phyloP scores from a whole-genome alignment of 1,140 invertebrate genomes.

The Microplitis mediator region DNA sequence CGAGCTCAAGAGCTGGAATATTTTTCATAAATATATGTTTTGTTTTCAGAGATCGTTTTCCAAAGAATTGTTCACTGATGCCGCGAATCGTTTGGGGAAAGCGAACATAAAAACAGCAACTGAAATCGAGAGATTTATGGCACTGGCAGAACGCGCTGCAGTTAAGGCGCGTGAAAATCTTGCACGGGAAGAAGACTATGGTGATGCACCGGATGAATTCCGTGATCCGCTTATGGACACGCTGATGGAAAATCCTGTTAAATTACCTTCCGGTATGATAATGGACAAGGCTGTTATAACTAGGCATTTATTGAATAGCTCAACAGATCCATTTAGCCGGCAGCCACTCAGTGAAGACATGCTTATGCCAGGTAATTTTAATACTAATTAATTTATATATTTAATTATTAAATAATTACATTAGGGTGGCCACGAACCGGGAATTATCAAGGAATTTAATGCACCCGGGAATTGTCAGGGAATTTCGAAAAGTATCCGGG shows the following conservation, averaged over 20 bases:
- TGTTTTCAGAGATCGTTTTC: constrained; percentile 85
- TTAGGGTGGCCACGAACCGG: background rate
- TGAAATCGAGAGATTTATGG: constrained; percentile 84
- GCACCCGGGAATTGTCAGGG: no score
- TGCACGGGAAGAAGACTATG: constrained; percentile 87
- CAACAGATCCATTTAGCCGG: constrained; percentile 96
- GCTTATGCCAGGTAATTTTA: constrained; percentile 73
- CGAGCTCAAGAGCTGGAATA: no score
- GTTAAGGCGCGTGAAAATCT: constrained; percentile 83
- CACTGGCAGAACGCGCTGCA: constrained; percentile 80
- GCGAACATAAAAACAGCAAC: constrained; percentile 81
- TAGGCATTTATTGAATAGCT: constrained; percentile 92
- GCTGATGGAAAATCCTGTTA: constrained; percentile 94
- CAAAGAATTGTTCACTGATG: constrained; percentile 90
- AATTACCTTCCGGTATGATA: constrained; percentile 90
- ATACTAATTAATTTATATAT: constrained; percentile 1
- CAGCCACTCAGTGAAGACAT: constrained; percentile 90
- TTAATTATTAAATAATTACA: background rate
- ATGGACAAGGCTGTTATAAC: constrained; percentile 96
- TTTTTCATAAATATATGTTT: no score
- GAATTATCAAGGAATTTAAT: background rate
- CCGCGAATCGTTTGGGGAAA: constrained; percentile 78
- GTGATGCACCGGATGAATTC: constrained; percentile 96
- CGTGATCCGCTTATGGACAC: constrained; percentile 97
- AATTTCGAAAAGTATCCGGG: no score